Percentiles rank a stretch among this genome's conserved stretches.
Evolutionary conservation across 23 tunicate genomes (phyloP).

Genomic region (Ciona savignyi): DNA sequence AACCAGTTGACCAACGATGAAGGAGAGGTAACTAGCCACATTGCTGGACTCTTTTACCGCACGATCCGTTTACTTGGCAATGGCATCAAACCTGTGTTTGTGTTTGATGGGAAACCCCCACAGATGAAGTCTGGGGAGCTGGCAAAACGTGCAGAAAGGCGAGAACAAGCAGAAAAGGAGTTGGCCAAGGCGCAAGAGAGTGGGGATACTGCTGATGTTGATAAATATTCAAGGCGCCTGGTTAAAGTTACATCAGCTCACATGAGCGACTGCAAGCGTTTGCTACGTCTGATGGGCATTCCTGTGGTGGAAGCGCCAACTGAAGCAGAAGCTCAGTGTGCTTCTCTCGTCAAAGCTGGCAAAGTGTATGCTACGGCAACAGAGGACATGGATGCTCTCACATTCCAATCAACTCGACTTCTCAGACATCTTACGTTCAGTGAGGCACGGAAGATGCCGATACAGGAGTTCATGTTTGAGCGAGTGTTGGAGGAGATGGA

Average conservation of each 20-base stretch:
- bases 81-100: slow-evolving; percentile 93
- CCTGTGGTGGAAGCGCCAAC: slow-evolving; percentile 89
- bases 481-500: slow-evolving; percentile 70
- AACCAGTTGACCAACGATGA: slow-evolving; percentile 93
- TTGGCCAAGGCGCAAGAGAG: slow-evolving; percentile 88
- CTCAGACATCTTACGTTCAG: slow-evolving; percentile 94
- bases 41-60: slow-evolving; percentile 90
- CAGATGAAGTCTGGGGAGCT: slow-evolving; percentile 92
- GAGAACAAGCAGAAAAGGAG: slow-evolving; percentile 89
- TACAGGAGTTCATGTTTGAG: slow-evolving; percentile 78
- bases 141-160: slow-evolving; percentile 76
- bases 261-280: slow-evolving; percentile 75
- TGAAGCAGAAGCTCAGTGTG: slow-evolving; percentile 99
- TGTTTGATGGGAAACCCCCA: slow-evolving; percentile 97
- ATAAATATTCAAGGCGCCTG: slow-evolving; percentile 54
- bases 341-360: slow-evolving; percentile 57
- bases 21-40: slow-evolving; percentile 95
- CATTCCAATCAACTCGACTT: slow-evolving; percentile 59
- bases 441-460: slow-evolving; percentile 95
- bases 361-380: slow-evolving; percentile 89
- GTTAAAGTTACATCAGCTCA: slow-evolving; percentile 74
- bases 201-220: slow-evolving; percentile 78
- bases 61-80: slow-evolving; percentile 83
- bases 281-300: slow-evolving; percentile 76
- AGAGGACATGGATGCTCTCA: slow-evolving; percentile 92